Percentiles rank a stretch among this genome's conserved stretches.
These are phyloP conservation scores for Macroramphosus scolopax DNA, from an alignment of 2,797 vertebrate species.

Conservation along the genomic window DNA sequence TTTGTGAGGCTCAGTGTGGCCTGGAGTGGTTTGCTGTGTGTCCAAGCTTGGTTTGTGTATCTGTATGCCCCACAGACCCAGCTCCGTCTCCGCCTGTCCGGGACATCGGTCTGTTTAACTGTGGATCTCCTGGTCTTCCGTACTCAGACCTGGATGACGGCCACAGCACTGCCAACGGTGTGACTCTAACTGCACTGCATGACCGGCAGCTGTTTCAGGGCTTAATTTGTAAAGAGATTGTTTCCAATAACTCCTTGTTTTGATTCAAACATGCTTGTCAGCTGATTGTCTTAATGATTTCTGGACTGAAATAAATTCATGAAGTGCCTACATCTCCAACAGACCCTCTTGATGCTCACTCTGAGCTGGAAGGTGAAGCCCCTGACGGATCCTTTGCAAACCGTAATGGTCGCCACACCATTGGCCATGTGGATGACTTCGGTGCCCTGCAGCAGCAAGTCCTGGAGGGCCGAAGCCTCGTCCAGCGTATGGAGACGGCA, in stretches of 20 bases:
- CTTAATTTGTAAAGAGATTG: constrained; percentile 5
- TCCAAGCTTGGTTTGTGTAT: constrained; percentile 51
- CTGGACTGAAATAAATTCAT: not conserved
- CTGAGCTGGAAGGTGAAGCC: constrained; percentile 79
- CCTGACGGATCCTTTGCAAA: constrained; percentile 74
- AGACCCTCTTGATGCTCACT: constrained; percentile 75
- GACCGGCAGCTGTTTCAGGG: no score
- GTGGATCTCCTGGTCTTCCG: constrained; percentile 75
- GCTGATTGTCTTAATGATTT: constrained; percentile 6
- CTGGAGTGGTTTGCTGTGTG: constrained; percentile 40
- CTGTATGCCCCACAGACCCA: constrained; percentile 78
- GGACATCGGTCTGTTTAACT: constrained; percentile 85
- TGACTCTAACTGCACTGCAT: constrained; percentile 61
- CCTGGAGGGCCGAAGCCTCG: constrained; percentile 80
- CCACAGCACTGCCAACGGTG: constrained; percentile 77
- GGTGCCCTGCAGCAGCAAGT: constrained; percentile 86
- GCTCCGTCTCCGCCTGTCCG: constrained; percentile 90
- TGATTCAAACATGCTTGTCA: not conserved
- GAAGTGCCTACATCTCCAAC: constrained; percentile 6
- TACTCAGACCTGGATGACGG: constrained; percentile 77
- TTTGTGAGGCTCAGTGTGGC: constrained; percentile 27
- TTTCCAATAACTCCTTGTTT: not conserved
- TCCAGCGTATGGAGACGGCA: constrained; percentile 79
- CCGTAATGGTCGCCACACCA: constrained; percentile 80
- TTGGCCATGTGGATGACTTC: constrained; percentile 86